These are phyloP conservation scores for Chaenodraco wilsoni DNA, from an alignment of 2,797 vertebrate species.

Conservation along the genomic window DNA sequence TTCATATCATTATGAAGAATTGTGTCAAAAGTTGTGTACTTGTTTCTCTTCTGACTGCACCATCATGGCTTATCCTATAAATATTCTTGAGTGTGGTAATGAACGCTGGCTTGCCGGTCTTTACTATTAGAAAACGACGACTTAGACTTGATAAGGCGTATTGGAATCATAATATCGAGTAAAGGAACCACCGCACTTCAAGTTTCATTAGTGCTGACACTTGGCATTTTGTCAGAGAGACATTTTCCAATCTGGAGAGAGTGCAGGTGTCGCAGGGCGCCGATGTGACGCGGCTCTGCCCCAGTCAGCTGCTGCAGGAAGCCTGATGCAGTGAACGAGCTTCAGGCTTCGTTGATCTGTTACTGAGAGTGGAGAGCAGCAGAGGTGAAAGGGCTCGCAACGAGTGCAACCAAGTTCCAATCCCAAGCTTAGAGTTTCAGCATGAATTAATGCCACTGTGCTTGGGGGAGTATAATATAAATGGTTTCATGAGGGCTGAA, in stretches of 20 bases:
- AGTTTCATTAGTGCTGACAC: slow-evolving; percentile 49
- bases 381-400: slow-evolving; percentile 53
- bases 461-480: slow-evolving; percentile 71
- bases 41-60: slow-evolving; percentile 35
- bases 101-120: slow-evolving; percentile 59
- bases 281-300: slow-evolving; percentile 5
- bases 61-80: slow-evolving; percentile 60
- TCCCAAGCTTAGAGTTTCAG: slow-evolving; percentile 59
- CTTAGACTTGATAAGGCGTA: slow-evolving; percentile 68
- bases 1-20: slow-evolving; percentile 32
- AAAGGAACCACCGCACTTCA: slow-evolving; percentile 28
- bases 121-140: slow-evolving; percentile 54
- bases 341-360: slow-evolving; percentile 61
- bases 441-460: slow-evolving; percentile 72
- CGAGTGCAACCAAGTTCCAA: slow-evolving; percentile 58
- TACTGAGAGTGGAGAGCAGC: slow-evolving; percentile 48
- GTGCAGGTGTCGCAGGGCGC: slow-evolving; percentile 38
- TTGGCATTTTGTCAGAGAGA: slow-evolving; percentile 57
- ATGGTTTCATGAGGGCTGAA: slow-evolving; percentile 69
- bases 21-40: slow-evolving; percentile 28
- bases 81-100: slow-evolving; percentile 73
- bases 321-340: slow-evolving; percentile 50
- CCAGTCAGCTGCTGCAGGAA: slow-evolving; percentile 33
- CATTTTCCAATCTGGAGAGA: slow-evolving; percentile 33
- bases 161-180: slow-evolving; percentile 56